phyloP scores from a whole-genome alignment of 2,113 vertebrate genomes.

The Oostethus manadensis region DNA sequence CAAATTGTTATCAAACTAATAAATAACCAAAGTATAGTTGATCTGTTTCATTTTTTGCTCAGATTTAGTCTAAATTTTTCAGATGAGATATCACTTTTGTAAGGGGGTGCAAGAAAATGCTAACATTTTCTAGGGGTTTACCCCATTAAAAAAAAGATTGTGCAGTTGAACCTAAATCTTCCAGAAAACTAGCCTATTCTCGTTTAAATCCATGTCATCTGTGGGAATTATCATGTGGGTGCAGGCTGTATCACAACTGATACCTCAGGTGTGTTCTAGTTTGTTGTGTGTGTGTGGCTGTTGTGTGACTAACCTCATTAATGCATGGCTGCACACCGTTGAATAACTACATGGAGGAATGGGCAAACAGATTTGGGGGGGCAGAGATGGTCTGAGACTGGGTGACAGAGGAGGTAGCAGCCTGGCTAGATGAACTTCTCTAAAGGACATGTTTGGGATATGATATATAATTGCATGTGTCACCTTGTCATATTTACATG shows the following conservation, averaged over 20 bases:
- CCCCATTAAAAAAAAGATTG: neutral
- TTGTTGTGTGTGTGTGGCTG: slow-evolving; percentile 18
- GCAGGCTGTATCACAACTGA: slow-evolving; percentile 14
- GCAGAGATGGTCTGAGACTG: slow-evolving; percentile 23
- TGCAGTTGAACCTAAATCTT: slow-evolving; percentile 9
- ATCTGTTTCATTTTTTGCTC: too few species aligned
- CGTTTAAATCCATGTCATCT: slow-evolving; percentile 17
- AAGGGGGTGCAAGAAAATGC: neutral
- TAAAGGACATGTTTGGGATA: slow-evolving; percentile 27
- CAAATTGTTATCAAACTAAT: too few species aligned
- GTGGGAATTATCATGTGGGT: slow-evolving; percentile 20
- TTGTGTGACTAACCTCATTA: slow-evolving; percentile 51
- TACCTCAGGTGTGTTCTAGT: slow-evolving; percentile 48
- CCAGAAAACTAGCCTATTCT: slow-evolving; percentile 9
- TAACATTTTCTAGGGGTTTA: neutral
- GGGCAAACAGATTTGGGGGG: slow-evolving; percentile 31
- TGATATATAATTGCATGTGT: slow-evolving; percentile 11
- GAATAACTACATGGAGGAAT: slow-evolving; percentile 45
- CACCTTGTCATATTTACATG: slow-evolving; percentile 17
- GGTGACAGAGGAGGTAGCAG: slow-evolving; percentile 14
- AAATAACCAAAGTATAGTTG: too few species aligned
- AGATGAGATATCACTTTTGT: too few species aligned
- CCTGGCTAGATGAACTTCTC: slow-evolving; percentile 28
- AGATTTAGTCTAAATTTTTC: neutral
- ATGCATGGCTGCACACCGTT: slow-evolving; percentile 41